Base-by-base conservation (phyloP, 2,797 vertebrate genomes). In the Podargus strigoides region DNA sequence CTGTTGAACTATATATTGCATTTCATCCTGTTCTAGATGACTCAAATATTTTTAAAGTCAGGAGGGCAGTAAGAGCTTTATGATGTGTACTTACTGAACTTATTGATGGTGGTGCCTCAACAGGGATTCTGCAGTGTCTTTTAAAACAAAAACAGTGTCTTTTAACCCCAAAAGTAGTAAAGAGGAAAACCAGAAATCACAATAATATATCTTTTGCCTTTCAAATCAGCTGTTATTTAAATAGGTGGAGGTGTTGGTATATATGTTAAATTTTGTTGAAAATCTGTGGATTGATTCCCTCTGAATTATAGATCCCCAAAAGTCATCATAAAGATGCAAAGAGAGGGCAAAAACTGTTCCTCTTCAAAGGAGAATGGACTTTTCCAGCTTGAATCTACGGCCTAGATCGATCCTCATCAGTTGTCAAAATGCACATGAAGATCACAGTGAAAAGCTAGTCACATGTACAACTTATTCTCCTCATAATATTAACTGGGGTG, bases 101-200 rank as follows among this genome's bases (percentile, higher is more conserved):
- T 96, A 88, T 67, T 87, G 93, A 94, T 83, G 63, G 74, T 47
- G 37, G 56, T 94, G 30, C 81, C 69, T 89, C 94, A 74, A 74
- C 27, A 55, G 81, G 79, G 90, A 89, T 93, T 75, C 91, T 58
- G 30, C 18, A 80, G 44, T 83, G 73, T 92, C 89, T 95, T 95
- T 95, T 76, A n/a, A n/a, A n/a, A n/a, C n/a, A n/a, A n/a, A n/a
- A n/a, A n/a, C n/a, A n/a, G n/a, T n/a, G n/a, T n/a, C n/a, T n/a
- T n/a, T n/a, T n/a, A n/a, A n/a, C n/a, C n/a, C 9, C 32, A 46
- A 46, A 90, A 79, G 24, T 1, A 53, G 27, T 79, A 75, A 89
- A 91, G 32, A 60, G 14, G 20, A 78, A 87, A 95, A 63, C 0
- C 19, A 77, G 58, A 52, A 77, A 47, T 85, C 46, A 28, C 7